A percentile compares a stretch with the other conserved stretches of the same genome.
phyloP scores from a whole-genome alignment of 2,888 invertebrate species.

The Aelia acuminata region DNA sequence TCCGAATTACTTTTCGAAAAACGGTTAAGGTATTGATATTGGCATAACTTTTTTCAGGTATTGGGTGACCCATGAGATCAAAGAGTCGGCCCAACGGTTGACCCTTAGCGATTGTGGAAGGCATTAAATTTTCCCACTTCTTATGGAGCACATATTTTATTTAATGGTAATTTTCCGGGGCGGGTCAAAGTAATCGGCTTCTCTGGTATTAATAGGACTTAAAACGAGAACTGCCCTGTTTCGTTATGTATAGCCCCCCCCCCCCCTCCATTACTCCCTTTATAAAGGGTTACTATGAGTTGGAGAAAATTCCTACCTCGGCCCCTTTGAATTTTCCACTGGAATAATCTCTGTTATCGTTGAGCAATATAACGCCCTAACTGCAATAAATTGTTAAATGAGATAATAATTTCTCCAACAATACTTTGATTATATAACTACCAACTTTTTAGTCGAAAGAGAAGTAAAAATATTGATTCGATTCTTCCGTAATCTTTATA shows the following conservation, averaged over 20 bases:
- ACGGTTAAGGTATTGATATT: neutral
- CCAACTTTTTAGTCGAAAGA: too few relatives aligned
- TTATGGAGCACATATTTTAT: slow-evolving; percentile 40
- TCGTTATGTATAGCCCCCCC: slow-evolving; percentile 22
- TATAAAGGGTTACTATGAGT: slow-evolving; percentile 17
- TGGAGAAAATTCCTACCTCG: neutral
- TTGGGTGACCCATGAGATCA: neutral
- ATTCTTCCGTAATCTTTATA: too few relatives aligned
- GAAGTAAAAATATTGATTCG: too few relatives aligned
- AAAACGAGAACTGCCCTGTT: slow-evolving; percentile 7
- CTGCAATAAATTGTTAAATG: too few relatives aligned
- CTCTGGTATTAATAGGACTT: slow-evolving; percentile 46
- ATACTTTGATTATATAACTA: too few relatives aligned
- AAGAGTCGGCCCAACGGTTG: neutral
- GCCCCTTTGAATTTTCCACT: neutral
- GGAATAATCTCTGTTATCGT: neutral
- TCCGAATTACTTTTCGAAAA: too few relatives aligned
- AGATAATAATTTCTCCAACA: too few relatives aligned
- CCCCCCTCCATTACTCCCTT: too few relatives aligned
- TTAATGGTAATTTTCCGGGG: slow-evolving; percentile 27
- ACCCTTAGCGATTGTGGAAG: slow-evolving; percentile 13
- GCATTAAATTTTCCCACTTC: slow-evolving; percentile 44
- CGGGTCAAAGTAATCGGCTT: neutral
- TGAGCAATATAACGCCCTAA: neutral
- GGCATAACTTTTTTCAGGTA: neutral